Evolutionary conservation across 2,888 invertebrate genomes (phyloP).

Genomic region (Lithophane semibrunnea): DNA sequence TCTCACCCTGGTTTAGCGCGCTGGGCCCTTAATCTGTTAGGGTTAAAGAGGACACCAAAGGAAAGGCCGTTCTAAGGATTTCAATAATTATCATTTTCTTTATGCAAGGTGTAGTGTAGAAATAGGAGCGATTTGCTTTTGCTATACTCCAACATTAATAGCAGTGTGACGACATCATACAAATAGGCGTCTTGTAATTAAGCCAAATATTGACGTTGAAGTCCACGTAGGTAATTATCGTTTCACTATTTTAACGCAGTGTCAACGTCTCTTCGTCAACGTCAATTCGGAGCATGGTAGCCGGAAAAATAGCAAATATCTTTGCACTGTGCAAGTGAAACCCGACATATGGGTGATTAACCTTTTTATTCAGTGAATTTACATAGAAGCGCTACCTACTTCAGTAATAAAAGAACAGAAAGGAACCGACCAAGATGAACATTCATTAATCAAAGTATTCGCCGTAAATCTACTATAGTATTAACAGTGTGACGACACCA

Average conservation of each 20-base stretch:
- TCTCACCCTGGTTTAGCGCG: no score
- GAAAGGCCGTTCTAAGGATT: no score
- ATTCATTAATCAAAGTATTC: background rate
- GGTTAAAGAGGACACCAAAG: no score
- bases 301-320: background rate
- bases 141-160: no score
- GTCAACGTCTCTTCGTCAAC: background rate
- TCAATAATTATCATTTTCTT: no score
- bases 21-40: no score
- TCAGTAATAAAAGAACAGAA: background rate
- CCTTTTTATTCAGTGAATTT: no score
- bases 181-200: background rate
- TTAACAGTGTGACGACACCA: background rate
- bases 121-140: no score
- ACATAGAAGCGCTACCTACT: background rate
- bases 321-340: background rate
- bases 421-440: background rate
- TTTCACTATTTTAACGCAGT: background rate
- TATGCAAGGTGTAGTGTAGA: no score
- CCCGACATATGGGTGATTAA: no score
- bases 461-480: background rate
- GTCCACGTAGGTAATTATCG: background rate
- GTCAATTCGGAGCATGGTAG: background rate
- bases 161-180: no score
- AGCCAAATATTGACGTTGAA: constrained; percentile 17